These are phyloP conservation scores for Microcebus ravelobensis DNA, from an alignment of 2,113 vertebrate genomes.

Conservation along the genomic window DNA sequence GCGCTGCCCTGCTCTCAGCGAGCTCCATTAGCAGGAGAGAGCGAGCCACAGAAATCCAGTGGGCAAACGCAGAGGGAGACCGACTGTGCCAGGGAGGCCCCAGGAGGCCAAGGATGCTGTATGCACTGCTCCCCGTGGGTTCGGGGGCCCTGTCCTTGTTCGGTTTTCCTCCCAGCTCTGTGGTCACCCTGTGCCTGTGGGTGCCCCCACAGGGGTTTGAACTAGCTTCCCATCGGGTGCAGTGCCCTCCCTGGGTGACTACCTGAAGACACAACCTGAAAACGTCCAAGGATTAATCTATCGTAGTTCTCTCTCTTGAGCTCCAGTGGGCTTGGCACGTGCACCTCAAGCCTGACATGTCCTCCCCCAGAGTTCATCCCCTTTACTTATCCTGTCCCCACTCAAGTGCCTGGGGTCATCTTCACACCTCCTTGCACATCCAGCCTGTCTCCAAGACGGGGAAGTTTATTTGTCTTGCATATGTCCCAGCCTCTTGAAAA, in stretches of 20 bases:
- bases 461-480: too few relatives aligned
- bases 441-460: neutral
- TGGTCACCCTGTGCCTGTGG: neutral
- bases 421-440: too few relatives aligned
- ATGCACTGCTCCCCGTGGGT: fast-evolving
- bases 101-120: neutral
- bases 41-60: neutral
- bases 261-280: neutral
- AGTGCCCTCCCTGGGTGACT: fast-evolving
- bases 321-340: neutral
- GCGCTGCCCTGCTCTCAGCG: neutral
- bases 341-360: neutral
- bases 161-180: neutral
- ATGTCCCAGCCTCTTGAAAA: too few relatives aligned
- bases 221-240: neutral
- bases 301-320: fast-evolving
- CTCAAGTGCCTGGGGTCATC: neutral
- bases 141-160: neutral
- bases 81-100: neutral
- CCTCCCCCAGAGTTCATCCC: neutral
- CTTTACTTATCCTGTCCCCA: neutral
- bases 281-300: neutral
- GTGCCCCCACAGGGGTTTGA: neutral
- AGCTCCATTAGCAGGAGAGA: neutral
- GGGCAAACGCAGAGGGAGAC: neutral